These are phyloP conservation scores for Harpalus rubripes DNA, from an alignment of 2,888 invertebrate species.

Conservation along the genomic window DNA sequence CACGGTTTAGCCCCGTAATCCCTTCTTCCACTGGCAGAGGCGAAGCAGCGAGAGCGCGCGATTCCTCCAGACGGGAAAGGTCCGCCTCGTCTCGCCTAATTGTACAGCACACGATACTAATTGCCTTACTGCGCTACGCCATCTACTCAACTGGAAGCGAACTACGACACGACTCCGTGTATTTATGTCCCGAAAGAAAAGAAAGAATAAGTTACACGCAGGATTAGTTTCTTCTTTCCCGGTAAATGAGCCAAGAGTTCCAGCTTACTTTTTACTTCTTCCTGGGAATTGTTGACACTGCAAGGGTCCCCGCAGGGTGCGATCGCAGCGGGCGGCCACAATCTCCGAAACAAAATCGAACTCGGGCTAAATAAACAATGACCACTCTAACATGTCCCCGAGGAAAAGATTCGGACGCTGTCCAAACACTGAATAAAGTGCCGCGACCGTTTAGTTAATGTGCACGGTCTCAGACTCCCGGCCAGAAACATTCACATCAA, in stretches of 20 bases:
- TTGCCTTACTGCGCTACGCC: slow-evolving; percentile 74
- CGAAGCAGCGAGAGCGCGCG: slow-evolving; percentile 9
- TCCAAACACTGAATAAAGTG: slow-evolving; percentile 70
- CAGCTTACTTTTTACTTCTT: background rate
- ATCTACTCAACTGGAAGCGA: slow-evolving; percentile 64
- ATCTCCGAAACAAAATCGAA: slow-evolving; percentile 67
- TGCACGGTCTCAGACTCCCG: slow-evolving; percentile 68
- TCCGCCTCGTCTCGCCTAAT: slow-evolving; percentile 76
- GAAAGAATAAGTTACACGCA: slow-evolving; percentile 75
- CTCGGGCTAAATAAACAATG: slow-evolving; percentile 73
- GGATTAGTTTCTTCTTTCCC: slow-evolving; percentile 74
- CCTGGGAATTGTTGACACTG: slow-evolving; percentile 61
- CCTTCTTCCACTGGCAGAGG: slow-evolving; percentile 48
- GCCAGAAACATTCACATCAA: background rate
- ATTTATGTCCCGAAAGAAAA: slow-evolving; percentile 75
- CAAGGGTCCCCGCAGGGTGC: slow-evolving; percentile 62
- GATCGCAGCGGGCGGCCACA: slow-evolving; percentile 64
- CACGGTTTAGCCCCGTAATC: slow-evolving; percentile 71
- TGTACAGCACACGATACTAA: slow-evolving; percentile 77
- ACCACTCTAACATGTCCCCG: slow-evolving; percentile 73
- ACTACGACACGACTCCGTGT: slow-evolving; percentile 70
- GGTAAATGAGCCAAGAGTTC: slow-evolving; percentile 63
- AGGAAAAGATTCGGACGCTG: slow-evolving; percentile 72
- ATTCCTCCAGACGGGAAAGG: slow-evolving; percentile 70
- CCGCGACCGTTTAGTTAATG: slow-evolving; percentile 64